Evolutionary conservation across 2,113 vertebrate genomes (phyloP), one percentile per base, ranked within the genome.

Genomic region (Saimiri boliviensis): DNA sequence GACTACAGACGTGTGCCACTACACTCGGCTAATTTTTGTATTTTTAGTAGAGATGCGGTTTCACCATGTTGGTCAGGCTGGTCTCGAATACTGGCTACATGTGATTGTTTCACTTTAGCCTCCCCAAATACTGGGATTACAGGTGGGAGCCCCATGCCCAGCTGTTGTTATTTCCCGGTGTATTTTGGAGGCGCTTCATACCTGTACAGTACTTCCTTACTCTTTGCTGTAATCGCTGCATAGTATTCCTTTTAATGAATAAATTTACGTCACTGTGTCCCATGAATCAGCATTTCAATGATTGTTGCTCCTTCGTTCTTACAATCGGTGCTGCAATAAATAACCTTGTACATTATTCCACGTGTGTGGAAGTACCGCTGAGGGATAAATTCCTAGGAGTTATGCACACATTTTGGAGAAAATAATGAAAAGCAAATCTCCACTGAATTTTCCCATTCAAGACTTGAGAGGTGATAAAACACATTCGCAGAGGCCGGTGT

Each of bases 301-400:
- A 47, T 19, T 49, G 47, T 60, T 0, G 0, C 35, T 4, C 45
- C 73, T 74, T n/a, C 19, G 85, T n/a, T 37, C 21, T 63, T 45
- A 71, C 14, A 47, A 3, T 17, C 27, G 10, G 71, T 1, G 54
- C 71, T 66, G 45, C 20, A 5, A 0, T 37, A 23, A 47, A 54
- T 16, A 56, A 32, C 14, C 52, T 10, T 2, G 20, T 20, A 4
- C 14, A 1, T 40, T 47, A 20, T 27, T 89, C 27, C 4, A 2
- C 0, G 5, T 17, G 32, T 0, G 0, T 2, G n/a, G 66, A 27
- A 47, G n/a, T 2, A 30, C 4, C 0, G 19, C n/a, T 13, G 74
- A 68, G 35, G 82, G 60, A 49, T 13, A 56, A 4, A 42, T 70
- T 45, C 56, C 92, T 84, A 14, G 35, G 58, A 70, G 58, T 32